Evolutionary conservation across 1,140 invertebrate species (phyloP), one percentile per base, ranked within the genome.

Genomic region (Aporrectodea caliginosa): DNA sequence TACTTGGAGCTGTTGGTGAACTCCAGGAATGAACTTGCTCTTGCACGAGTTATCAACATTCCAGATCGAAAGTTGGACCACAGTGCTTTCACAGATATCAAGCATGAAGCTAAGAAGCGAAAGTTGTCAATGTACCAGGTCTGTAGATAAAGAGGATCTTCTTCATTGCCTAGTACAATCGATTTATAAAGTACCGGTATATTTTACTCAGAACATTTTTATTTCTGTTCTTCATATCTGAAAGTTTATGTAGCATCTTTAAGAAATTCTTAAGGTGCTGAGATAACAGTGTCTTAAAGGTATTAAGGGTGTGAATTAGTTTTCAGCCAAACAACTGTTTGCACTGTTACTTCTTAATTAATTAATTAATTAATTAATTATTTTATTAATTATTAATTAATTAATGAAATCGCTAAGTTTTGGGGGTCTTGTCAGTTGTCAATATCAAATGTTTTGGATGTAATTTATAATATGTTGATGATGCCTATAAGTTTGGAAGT

Each of bases 81-180:
- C 75, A 31, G 81, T 43, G 86, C 88, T 6, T 89, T 89, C 78
- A 89, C 88, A 58, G 82, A 84, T 69, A 77, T 89, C 16, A 89
- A 87, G 80, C 84, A 85, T 81, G 81, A 83, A 35, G 81, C 88
- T 73, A 75, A 83, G 70, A 70, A 80, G 30, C 87, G 84, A 78
- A 85, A 85, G 2, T 83, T 88, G 81, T 84, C 88, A 2, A 87
- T 89, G 84, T 89, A 86, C 78, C 88, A 89, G 84, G 88, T 88
- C 73, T 80, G 69, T 75, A 22, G 78, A 16, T 43, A 14, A 31
- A 70, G 2, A 30, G 30, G 14, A 68, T 1, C 43, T 31, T 70
- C 16, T 43, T n/a, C 1, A 1, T 29, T 78, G 12, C 70, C 27
- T n/a, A n/a, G 1, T 73, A 33, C 14, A 27, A 14, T n/a, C 27